Evolutionary conservation across 1,140 invertebrate genomes (phyloP).

Genomic region (Anastrepha ludens): DNA sequence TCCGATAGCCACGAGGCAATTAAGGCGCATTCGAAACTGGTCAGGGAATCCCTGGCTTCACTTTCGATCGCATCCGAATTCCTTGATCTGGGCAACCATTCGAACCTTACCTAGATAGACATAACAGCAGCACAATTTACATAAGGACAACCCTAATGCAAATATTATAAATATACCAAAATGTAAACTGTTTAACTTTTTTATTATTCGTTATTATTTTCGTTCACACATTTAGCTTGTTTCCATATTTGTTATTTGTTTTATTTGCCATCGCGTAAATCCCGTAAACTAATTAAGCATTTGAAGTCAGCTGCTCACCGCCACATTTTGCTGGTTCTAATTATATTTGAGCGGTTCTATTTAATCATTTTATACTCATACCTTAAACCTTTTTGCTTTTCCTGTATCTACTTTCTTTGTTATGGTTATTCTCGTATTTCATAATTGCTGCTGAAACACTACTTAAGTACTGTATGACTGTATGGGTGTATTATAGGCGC

Average conservation of each 20-base stretch:
- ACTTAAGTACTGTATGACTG: background rate
- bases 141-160: too few species aligned
- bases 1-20: too few species aligned
- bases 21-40: too few species aligned
- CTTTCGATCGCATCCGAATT: too few species aligned
- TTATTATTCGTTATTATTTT: background rate
- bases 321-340: background rate
- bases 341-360: background rate
- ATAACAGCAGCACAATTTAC: too few species aligned
- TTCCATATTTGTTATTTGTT: background rate
- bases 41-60: too few species aligned
- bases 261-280: background rate
- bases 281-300: slow-evolving; percentile 14
- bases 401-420: background rate
- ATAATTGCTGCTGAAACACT: background rate
- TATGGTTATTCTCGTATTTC: slow-evolving; percentile 2
- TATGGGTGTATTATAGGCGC: too few species aligned
- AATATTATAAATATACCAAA: too few species aligned
- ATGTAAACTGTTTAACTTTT: too few species aligned
- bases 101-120: too few species aligned
- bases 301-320: background rate
- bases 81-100: too few species aligned
- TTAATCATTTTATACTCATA: background rate
- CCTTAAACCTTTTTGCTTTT: background rate
- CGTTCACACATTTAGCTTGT: background rate